Evolutionary conservation across 2,888 invertebrate genomes (phyloP).

Genomic region (Amphipoea lucens): DNA sequence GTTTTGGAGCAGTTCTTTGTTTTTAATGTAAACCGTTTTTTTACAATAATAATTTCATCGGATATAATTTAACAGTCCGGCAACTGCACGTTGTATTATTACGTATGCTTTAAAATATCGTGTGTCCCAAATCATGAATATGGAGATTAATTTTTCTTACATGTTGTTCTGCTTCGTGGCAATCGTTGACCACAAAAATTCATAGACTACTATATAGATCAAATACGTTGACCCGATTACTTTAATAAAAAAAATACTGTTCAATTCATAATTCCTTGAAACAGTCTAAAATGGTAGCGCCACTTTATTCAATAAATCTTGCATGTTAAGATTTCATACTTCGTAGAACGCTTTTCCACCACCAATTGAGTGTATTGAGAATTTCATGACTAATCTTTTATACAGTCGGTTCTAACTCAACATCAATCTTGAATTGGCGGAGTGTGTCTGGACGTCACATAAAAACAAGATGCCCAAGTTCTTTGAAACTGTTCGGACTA

Average conservation of each 20-base stretch:
- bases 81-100: neutral
- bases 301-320: slow-evolving; percentile 54
- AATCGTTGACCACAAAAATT: neutral
- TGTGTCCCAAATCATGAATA: slow-evolving; percentile 1
- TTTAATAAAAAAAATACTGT: slow-evolving; percentile 3
- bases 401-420: slow-evolving; percentile 50
- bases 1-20: slow-evolving; percentile 23
- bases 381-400: slow-evolving; percentile 61
- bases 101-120: neutral
- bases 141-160: neutral
- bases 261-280: slow-evolving; percentile 48
- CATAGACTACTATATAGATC: slow-evolving; percentile 6
- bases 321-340: slow-evolving; percentile 38
- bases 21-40: slow-evolving; percentile 7
- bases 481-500: slow-evolving; percentile 46
- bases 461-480: slow-evolving; percentile 41
- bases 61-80: neutral
- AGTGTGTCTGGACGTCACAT: slow-evolving; percentile 38
- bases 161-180: neutral
- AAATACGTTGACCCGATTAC: slow-evolving; percentile 14
- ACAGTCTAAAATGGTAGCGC: slow-evolving; percentile 33
- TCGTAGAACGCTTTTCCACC: slow-evolving; percentile 58
- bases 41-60: neutral
- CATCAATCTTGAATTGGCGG: slow-evolving; percentile 31
- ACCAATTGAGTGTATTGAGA: slow-evolving; percentile 58